phyloP scores from a whole-genome alignment of 2,113 vertebrate genomes.

The Aegithalos caudatus region DNA sequence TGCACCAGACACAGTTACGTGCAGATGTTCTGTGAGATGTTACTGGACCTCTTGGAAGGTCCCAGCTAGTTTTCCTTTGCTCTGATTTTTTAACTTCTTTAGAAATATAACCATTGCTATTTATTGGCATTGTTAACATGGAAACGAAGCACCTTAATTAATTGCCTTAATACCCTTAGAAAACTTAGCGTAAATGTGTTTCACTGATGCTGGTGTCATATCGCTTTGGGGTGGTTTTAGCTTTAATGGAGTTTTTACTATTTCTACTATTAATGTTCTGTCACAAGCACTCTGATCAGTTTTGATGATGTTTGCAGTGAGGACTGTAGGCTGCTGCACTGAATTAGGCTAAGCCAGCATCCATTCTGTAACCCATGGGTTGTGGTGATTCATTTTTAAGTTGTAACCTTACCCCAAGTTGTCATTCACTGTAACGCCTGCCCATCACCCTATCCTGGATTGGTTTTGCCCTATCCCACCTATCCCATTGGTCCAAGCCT shows the following conservation, averaged over 20 bases:
- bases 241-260: conserved; percentile 2
- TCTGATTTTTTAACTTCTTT: neutral
- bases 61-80: neutral
- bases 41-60: neutral
- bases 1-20: neutral
- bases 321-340: neutral
- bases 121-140: neutral
- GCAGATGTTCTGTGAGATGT: neutral
- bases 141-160: neutral
- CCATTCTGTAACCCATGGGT: neutral
- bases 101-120: neutral
- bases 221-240: neutral
- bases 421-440: no score
- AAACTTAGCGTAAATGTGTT: neutral
- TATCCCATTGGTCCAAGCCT: no score
- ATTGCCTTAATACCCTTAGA: neutral
- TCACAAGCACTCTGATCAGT: neutral
- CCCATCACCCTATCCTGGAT: no score
- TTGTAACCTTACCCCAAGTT: no score
- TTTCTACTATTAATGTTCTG: neutral
- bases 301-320: neutral
- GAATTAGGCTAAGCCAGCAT: neutral
- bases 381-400: no score
- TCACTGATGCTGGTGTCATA: neutral
- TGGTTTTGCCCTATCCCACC: no score